Conservation (phyloP, 64 coral and sea anemone genomes). For the Exaiptasia diaphana region DNA sequence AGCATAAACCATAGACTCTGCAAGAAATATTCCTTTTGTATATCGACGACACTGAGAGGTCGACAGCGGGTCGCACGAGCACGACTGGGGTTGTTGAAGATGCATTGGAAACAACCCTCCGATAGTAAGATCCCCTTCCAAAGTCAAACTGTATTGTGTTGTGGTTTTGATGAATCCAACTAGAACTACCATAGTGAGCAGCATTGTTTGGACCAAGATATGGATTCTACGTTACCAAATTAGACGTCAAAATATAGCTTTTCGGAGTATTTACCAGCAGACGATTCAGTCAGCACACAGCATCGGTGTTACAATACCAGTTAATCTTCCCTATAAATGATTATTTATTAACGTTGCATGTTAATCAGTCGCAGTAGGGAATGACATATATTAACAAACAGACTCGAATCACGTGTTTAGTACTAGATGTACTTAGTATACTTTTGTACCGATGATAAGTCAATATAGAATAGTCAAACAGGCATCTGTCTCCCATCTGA, state of each 20-base stretch:
- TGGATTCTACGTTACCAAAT: not conserved
- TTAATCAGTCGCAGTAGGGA: too few relatives aligned
- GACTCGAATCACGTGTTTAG: too few relatives aligned
- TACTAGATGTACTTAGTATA: too few relatives aligned
- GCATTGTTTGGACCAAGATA: not conserved
- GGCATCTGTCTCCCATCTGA: too few relatives aligned
- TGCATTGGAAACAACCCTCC: slow-evolving; percentile 55
- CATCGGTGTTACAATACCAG: not conserved
- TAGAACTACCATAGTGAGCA: not conserved
- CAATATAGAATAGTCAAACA: too few relatives aligned
- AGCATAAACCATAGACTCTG: slow-evolving; percentile 63
- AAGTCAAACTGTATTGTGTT: too few relatives aligned
- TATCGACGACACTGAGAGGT: not conserved
- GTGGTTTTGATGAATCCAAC: not conserved
- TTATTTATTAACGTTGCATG: too few relatives aligned
- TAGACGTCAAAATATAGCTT: not conserved
- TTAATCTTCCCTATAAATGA: too few relatives aligned
- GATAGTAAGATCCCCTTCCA: slow-evolving; percentile 40
- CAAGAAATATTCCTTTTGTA: slow-evolving; percentile 14
- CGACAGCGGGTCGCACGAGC: not conserved
- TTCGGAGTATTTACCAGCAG: not conserved
- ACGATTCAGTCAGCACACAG: not conserved
- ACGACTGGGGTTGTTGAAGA: not conserved
- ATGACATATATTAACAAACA: too few relatives aligned
- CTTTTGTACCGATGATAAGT: too few relatives aligned